Evolutionary conservation across 2,113 vertebrate species (phyloP).

Genomic region (Odobenus rosmarus): DNA sequence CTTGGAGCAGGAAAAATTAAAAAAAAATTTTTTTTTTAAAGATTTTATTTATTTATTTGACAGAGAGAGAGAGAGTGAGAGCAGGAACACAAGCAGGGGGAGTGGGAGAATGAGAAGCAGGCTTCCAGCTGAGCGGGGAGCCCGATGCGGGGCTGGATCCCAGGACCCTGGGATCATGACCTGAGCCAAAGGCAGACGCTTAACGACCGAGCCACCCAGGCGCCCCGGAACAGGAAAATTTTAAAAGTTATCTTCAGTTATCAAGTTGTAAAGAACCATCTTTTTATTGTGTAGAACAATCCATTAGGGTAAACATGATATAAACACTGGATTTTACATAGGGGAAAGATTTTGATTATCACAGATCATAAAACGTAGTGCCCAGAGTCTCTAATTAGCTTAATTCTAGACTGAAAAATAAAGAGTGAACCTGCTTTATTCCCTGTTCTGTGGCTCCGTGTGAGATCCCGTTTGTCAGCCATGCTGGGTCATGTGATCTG

Average conservation of each 20-base stretch:
- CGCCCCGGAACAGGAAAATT: background rate
- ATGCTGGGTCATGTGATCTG: background rate
- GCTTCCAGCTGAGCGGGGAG: too few species aligned
- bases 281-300: background rate
- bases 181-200: too few species aligned
- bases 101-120: too few species aligned
- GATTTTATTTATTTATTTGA: too few species aligned
- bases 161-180: too few species aligned
- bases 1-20: background rate
- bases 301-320: background rate
- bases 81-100: too few species aligned
- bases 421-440: background rate
- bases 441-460: background rate
- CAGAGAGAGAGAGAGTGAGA: too few species aligned
- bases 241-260: background rate
- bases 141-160: too few species aligned
- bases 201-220: too few species aligned
- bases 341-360: background rate
- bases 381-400: background rate
- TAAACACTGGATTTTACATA: background rate
- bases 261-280: background rate
- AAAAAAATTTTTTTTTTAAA: too few species aligned
- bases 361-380: background rate
- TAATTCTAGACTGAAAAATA: background rate
- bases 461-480: background rate